These are phyloP conservation scores for Nesogale talazaci DNA, from an alignment of 2,113 vertebrate species.

Conservation along the genomic window DNA sequence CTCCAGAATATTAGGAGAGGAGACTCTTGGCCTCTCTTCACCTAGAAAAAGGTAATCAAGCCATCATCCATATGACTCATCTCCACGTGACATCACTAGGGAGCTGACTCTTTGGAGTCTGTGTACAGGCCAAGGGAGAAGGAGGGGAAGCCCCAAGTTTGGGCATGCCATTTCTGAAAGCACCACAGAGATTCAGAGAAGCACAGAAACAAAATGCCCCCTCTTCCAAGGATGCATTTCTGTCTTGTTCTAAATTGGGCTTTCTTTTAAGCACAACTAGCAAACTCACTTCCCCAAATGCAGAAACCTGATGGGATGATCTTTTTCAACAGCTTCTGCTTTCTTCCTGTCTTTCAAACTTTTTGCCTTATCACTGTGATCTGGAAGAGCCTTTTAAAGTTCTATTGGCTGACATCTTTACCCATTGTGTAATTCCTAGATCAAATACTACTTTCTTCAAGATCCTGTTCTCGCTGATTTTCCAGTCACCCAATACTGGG, in stretches of 20 bases:
- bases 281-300: not conserved
- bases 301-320: not conserved
- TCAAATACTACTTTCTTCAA: not conserved
- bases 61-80: not conserved
- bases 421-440: not conserved
- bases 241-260: not conserved
- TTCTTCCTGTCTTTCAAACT: not conserved
- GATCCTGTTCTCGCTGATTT: not conserved
- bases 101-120: not conserved
- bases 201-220: not conserved
- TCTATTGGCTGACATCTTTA: not conserved
- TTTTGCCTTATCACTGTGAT: not conserved
- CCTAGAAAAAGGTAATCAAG: not conserved
- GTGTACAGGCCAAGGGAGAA: not conserved
- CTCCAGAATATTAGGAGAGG: not conserved
- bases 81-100: not conserved
- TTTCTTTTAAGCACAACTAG: no score
- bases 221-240: not conserved
- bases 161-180: not conserved
- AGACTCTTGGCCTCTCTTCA: not conserved
- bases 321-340: not conserved
- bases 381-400: not conserved
- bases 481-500: rapidly evolving
- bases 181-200: not conserved
- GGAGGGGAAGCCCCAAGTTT: not conserved